Evolutionary conservation across 2,888 invertebrate species (phyloP).

Genomic region (Catocala nupta): DNA sequence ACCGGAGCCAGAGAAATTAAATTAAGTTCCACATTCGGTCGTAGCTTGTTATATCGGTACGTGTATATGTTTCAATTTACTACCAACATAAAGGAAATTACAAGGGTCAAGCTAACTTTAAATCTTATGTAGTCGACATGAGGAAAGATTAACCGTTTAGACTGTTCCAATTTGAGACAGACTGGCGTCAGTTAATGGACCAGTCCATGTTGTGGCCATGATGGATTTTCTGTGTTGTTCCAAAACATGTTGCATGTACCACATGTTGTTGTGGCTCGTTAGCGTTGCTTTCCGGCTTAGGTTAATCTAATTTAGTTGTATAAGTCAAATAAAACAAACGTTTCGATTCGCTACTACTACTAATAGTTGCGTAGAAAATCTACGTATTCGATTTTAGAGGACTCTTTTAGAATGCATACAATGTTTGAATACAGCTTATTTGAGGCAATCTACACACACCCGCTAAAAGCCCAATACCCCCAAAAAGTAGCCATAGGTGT

Average conservation of each 20-base stretch:
- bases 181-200: conserved; percentile 36
- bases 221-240: conserved; percentile 47
- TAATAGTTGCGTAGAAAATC: no score
- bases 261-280: conserved; percentile 25
- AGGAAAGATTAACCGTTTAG: conserved; percentile 40
- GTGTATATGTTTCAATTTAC: conserved; percentile 46
- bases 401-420: no score
- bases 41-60: conserved; percentile 34
- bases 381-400: no score
- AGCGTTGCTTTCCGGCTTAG: conserved; percentile 10
- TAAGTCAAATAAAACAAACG: no score
- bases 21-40: conserved; percentile 40
- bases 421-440: no score
- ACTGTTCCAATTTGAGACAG: conserved; percentile 38
- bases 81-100: conserved; percentile 46
- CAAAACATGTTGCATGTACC: conserved; percentile 23
- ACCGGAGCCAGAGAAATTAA: conserved; percentile 39
- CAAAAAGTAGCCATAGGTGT: no score
- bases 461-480: no score
- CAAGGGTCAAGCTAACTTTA: conserved; percentile 53
- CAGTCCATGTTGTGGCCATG: conserved; percentile 24
- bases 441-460: no score
- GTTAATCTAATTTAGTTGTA: conserved; percentile 13
- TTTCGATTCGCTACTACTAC: no score
- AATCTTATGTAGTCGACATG: conserved; percentile 53